Conservation (phyloP, 2,888 invertebrate species). For the Rosalia funebris region DNA sequence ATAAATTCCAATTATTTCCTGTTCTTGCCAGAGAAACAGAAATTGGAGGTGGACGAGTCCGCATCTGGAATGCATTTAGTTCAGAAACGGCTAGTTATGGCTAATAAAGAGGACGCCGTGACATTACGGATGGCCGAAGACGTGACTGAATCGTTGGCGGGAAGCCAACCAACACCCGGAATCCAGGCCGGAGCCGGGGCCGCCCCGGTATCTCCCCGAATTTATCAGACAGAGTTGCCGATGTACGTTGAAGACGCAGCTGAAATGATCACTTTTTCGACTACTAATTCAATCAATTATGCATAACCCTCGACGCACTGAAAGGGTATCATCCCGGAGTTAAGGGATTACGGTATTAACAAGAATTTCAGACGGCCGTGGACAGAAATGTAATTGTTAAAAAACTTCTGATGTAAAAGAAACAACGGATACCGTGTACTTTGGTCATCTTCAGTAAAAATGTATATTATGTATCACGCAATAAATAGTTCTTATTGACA, state of each 20-base stretch:
- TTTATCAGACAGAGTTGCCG: background rate
- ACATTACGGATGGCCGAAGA: constrained; percentile 56
- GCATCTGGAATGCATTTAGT: constrained; percentile 56
- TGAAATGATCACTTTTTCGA: background rate
- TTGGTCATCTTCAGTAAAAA: too few species aligned
- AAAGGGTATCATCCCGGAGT: background rate
- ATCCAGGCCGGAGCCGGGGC: too few species aligned
- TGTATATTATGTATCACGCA: too few species aligned
- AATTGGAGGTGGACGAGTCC: constrained; percentile 41
- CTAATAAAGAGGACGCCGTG: constrained; percentile 57
- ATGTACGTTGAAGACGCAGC: background rate
- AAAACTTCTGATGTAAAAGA: too few species aligned
- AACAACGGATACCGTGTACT: too few species aligned
- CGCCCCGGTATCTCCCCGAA: background rate
- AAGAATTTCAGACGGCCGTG: too few species aligned
- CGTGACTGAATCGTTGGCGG: constrained; percentile 53
- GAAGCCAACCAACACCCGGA: constrained; percentile 46
- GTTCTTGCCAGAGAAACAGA: constrained; percentile 45
- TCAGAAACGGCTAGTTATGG: constrained; percentile 56
- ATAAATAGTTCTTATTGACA: too few species aligned
- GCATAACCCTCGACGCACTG: background rate
- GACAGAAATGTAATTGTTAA: too few species aligned
- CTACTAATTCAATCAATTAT: background rate
- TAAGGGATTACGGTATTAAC: too few species aligned
- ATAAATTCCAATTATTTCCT: constrained; percentile 49